A percentile compares a stretch with the other conserved stretches of the same genome.
Evolutionary conservation across 2,113 vertebrate species (phyloP).

Genomic region (Mola mola): DNA sequence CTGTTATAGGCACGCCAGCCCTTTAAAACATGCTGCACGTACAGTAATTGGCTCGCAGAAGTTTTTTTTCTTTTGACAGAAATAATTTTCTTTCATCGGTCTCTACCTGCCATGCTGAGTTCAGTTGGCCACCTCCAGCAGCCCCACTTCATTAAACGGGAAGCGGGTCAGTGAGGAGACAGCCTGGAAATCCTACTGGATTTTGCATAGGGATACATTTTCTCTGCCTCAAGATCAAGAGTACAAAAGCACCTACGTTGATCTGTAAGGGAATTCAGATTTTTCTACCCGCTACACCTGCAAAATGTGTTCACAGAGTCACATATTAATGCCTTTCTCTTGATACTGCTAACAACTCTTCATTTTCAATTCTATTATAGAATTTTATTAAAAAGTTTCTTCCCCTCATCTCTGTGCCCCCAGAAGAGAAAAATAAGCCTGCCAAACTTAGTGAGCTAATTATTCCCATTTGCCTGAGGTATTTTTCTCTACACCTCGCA

Average conservation of each 20-base stretch:
- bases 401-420: background rate
- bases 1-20: constrained; percentile 21
- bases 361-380: constrained; percentile 8
- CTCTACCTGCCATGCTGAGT: constrained; percentile 61
- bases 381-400: background rate
- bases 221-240: too few relatives aligned
- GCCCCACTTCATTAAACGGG: constrained; percentile 65
- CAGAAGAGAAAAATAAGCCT: constrained; percentile 24
- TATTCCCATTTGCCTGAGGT: constrained; percentile 57
- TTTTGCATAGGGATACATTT: constrained; percentile 48
- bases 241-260: constrained; percentile 18
- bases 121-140: constrained; percentile 67
- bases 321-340: background rate
- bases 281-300: constrained; percentile 24
- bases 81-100: constrained; percentile 73
- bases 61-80: constrained; percentile 60
- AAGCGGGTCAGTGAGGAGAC: constrained; percentile 65
- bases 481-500: constrained; percentile 30
- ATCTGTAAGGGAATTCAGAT: constrained; percentile 36
- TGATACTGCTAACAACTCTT: constrained; percentile 2
- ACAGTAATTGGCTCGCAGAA: constrained; percentile 69
- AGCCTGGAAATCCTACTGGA: constrained; percentile 44
- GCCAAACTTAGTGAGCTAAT: constrained; percentile 47
- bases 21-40: constrained; percentile 53
- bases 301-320: constrained; percentile 12